A percentile compares a stretch with the other conserved stretches of the same genome.
Evolutionary conservation across 2,797 vertebrate genomes (phyloP).

Genomic region (Acipenser transmontanus): DNA sequence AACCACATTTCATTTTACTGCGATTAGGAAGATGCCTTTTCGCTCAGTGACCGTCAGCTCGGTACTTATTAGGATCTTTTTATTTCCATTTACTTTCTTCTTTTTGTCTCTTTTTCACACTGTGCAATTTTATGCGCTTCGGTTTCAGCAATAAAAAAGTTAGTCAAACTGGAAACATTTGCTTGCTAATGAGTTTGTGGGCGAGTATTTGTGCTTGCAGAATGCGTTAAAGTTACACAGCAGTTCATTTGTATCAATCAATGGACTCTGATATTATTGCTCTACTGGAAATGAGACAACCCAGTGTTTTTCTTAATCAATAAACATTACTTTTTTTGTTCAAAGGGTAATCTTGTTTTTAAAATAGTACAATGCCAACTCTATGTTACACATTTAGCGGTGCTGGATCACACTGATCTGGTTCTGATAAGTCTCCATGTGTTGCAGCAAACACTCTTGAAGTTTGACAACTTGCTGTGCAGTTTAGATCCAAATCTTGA

Average conservation of each 20-base stretch:
- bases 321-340: too few relatives aligned
- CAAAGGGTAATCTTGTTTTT: too few relatives aligned
- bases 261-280: too few relatives aligned
- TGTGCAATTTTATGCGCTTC: background rate
- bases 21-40: conserved; percentile 53
- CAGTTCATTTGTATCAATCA: too few relatives aligned
- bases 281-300: too few relatives aligned
- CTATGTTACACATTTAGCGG: conserved; percentile 8
- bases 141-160: too few relatives aligned
- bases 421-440: conserved; percentile 19
- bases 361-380: too few relatives aligned
- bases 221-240: too few relatives aligned
- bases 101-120: conserved; percentile 13
- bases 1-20: conserved; percentile 78
- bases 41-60: conserved; percentile 6
- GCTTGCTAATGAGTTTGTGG: too few relatives aligned
- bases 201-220: too few relatives aligned
- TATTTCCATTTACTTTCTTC: conserved; percentile 13
- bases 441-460: conserved; percentile 25
- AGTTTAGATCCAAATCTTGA: conserved; percentile 58
- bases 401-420: conserved; percentile 20
- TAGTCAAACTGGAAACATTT: too few relatives aligned
- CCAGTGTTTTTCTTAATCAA: too few relatives aligned
- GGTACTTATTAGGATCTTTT: conserved; percentile 7
- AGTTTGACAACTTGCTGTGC: conserved; percentile 20